Evolutionary conservation across 2,113 vertebrate species (phyloP).

Genomic region (Upupa epops): DNA sequence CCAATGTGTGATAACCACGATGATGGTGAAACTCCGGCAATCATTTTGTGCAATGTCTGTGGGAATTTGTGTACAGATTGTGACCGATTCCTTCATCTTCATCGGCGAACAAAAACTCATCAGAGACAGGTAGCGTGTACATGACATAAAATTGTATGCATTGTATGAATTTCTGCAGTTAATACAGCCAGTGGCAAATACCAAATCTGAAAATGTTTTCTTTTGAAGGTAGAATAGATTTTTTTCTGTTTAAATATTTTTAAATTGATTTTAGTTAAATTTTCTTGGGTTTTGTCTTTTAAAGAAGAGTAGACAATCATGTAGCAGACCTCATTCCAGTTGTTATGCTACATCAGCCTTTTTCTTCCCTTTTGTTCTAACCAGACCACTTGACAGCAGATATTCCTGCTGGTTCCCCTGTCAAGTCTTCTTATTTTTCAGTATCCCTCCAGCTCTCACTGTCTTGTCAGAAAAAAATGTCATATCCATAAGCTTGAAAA

Average conservation of each 20-base stretch:
- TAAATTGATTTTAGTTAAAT: not conserved
- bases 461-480: not conserved
- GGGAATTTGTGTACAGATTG: constrained; percentile 98
- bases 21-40: constrained; percentile 96
- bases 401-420: not conserved
- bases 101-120: constrained; percentile 95
- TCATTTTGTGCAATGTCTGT: constrained; percentile 95
- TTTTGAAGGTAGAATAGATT: not conserved
- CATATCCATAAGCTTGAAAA: not conserved
- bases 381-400: not conserved
- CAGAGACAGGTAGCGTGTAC: constrained; percentile 89
- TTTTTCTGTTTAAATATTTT: not conserved
- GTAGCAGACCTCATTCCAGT: not conserved
- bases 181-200: not conserved
- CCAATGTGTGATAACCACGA: constrained; percentile 99
- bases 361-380: not conserved
- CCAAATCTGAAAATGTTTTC: not conserved
- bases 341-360: not conserved
- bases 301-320: not conserved
- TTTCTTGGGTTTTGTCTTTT: not conserved
- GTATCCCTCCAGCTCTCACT: not conserved
- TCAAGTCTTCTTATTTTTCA: not conserved
- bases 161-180: not conserved
- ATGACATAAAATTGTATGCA: rapidly evolving
- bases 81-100: constrained; percentile 96